phyloP scores from a whole-genome alignment of 2,888 invertebrate species.

The Bombyx huttoni region DNA sequence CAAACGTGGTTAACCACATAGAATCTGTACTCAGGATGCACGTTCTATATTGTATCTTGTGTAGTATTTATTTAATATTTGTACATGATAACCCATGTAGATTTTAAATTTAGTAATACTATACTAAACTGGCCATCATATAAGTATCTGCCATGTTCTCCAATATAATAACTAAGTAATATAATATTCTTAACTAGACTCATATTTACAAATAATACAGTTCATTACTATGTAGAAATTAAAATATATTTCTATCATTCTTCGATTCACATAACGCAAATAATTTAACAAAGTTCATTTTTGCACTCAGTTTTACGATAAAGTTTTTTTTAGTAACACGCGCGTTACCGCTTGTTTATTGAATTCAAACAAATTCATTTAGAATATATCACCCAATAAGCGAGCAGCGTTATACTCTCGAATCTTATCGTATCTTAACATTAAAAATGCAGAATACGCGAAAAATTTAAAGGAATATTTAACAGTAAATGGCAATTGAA shows the following conservation, averaged over 20 bases:
- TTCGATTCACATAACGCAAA: constrained; percentile 73
- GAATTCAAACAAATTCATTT: constrained; percentile 61
- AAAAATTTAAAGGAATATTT: constrained; percentile 68
- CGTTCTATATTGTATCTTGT: constrained; percentile 19
- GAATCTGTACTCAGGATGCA: constrained; percentile 41
- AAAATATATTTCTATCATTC: constrained; percentile 73
- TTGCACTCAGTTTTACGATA: constrained; percentile 72
- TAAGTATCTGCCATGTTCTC: constrained; percentile 77
- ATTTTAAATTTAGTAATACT: constrained; percentile 76
- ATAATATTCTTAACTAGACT: constrained; percentile 74
- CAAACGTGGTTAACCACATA: not conserved
- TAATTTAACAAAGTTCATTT: constrained; percentile 73
- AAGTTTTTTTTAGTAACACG: constrained; percentile 57
- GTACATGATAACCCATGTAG: constrained; percentile 73
- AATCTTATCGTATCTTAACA: constrained; percentile 61
- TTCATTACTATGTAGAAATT: constrained; percentile 70
- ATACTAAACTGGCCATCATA: constrained; percentile 81
- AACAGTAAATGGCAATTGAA: constrained; percentile 70
- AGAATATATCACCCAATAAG: constrained; percentile 71
- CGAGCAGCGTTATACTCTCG: constrained; percentile 66
- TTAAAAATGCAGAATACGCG: constrained; percentile 72
- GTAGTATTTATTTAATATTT: constrained; percentile 47
- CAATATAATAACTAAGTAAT: constrained; percentile 69
- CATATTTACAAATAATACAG: constrained; percentile 78
- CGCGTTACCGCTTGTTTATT: constrained; percentile 56